Conservation (phyloP, 2,888 invertebrate species). For the Perithous albicinctus region DNA sequence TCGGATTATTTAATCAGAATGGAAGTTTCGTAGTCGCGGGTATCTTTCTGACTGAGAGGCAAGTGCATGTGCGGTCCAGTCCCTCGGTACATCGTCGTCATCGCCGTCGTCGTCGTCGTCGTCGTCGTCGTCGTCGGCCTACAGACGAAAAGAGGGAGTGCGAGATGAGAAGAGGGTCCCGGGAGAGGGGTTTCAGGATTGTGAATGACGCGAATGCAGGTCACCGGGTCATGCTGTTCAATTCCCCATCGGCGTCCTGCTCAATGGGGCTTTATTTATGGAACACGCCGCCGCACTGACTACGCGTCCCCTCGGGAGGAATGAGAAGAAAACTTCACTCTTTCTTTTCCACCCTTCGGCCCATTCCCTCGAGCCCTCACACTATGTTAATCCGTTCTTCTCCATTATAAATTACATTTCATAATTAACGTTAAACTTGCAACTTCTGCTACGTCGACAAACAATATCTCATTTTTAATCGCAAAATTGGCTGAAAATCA, state of each 20-base stretch:
- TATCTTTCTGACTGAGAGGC: constrained; percentile 45
- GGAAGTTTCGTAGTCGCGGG: constrained; percentile 50
- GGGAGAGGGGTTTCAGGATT: constrained; percentile 73
- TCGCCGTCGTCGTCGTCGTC: constrained; percentile 51
- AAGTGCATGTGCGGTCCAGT: constrained; percentile 46
- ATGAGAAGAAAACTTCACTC: constrained; percentile 51
- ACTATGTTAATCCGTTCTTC: constrained; percentile 19
- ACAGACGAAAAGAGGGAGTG: constrained; percentile 49
- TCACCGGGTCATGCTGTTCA: constrained; percentile 82
- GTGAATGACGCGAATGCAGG: constrained; percentile 84
- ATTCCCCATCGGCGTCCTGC: constrained; percentile 78
- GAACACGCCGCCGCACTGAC: constrained; percentile 71
- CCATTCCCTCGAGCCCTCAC: neutral
- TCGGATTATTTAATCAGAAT: constrained; percentile 15
- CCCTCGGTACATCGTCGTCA: constrained; percentile 27
- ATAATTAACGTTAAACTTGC: neutral
- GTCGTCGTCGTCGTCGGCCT: constrained; percentile 54
- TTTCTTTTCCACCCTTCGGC: constrained; percentile 11
- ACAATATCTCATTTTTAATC: too few relatives aligned
- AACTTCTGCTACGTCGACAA: neutral
- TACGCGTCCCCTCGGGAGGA: constrained; percentile 16
- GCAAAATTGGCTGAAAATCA: too few relatives aligned
- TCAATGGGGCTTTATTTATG: constrained; percentile 83
- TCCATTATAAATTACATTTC: constrained; percentile 12
- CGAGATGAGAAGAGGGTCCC: constrained; percentile 41